Percentiles rank a stretch among this genome's conserved stretches.
Evolutionary conservation across 2,113 vertebrate genomes (phyloP).

Genomic region (Ariopsis seemanni): DNA sequence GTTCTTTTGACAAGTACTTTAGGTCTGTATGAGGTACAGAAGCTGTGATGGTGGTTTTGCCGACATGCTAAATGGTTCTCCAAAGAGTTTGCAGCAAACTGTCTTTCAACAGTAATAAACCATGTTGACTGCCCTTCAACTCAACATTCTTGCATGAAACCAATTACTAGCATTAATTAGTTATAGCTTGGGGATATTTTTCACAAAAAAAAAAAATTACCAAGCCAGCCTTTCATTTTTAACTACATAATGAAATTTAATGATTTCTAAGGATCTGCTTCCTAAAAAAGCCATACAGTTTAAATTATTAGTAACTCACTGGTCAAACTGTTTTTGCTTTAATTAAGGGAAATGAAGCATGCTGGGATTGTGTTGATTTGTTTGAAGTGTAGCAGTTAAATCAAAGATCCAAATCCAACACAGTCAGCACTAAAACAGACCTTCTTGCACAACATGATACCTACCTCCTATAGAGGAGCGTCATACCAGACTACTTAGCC

Average conservation of each 20-base stretch:
- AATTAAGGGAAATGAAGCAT: neutral
- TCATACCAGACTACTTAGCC: neutral
- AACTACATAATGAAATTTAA: neutral
- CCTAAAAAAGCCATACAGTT: neutral
- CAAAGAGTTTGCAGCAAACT: neutral
- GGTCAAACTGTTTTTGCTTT: neutral
- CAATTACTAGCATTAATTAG: neutral
- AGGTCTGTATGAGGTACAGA: neutral
- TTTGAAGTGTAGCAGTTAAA: neutral
- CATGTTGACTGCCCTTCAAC: neutral
- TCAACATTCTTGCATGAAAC: neutral
- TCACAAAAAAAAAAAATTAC: neutral
- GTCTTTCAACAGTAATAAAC: neutral
- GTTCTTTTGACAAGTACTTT: neutral
- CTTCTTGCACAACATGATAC: neutral
- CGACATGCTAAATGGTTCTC: neutral
- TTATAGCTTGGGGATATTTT: neutral
- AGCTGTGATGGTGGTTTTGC: neutral
- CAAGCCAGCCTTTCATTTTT: neutral
- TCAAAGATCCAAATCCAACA: neutral
- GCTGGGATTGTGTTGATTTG: neutral
- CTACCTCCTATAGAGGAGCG: neutral
- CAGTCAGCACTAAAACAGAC: neutral
- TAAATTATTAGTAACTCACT: conserved; percentile 25
- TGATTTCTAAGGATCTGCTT: neutral